Conservation (phyloP, 2,113 vertebrate genomes). For the Apodemus sylvaticus region DNA sequence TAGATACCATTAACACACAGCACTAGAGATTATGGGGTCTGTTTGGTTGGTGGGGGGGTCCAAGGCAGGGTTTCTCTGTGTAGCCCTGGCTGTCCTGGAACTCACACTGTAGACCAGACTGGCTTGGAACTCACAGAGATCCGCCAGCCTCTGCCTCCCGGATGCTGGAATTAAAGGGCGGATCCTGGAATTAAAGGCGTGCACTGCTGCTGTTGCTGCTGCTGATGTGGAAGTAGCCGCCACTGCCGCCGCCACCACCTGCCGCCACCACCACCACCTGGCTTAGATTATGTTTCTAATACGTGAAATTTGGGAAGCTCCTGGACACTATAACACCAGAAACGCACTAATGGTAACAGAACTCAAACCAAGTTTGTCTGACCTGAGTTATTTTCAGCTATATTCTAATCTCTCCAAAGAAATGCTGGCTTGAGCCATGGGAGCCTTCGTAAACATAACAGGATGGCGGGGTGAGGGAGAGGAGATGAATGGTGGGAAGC, state of each 20-base stretch:
- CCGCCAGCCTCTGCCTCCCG: neutral
- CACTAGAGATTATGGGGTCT: neutral
- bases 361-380: neutral
- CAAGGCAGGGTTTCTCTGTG: neutral
- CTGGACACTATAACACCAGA: neutral
- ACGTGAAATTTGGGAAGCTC: neutral
- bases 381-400: neutral
- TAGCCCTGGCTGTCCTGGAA: neutral
- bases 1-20: no score
- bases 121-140: neutral
- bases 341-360: neutral
- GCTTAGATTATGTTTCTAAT: neutral
- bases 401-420: neutral
- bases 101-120: neutral
- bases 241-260: no score
- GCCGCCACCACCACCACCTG: neutral
- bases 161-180: neutral
- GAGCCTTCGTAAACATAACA: neutral
- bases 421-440: neutral
- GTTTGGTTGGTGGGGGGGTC: neutral
- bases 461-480: neutral
- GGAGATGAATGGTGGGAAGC: neutral
- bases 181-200: no score
- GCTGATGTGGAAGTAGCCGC: no score
- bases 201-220: rapidly evolving